Evolutionary conservation across 2,113 vertebrate genomes (phyloP).

Genomic region (Sapayoa aenigma): DNA sequence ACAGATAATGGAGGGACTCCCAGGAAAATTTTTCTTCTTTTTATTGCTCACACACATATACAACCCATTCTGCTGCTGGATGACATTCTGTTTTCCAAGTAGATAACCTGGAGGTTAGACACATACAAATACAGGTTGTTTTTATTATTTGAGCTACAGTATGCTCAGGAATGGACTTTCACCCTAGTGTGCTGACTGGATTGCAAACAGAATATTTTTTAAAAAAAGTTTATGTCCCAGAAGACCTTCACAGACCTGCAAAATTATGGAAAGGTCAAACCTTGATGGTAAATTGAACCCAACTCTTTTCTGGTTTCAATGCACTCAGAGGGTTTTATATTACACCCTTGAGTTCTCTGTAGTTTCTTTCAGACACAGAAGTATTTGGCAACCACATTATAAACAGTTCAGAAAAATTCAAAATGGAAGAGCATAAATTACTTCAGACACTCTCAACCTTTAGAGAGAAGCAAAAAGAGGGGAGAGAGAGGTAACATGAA

Average conservation of each 20-base stretch:
- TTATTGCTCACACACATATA: not conserved
- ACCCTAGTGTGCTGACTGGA: not conserved
- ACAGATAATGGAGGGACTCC: not conserved
- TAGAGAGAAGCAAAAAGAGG: not conserved
- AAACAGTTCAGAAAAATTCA: slow-evolving; percentile 23
- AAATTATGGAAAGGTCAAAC: slow-evolving; percentile 19
- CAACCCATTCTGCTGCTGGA: not conserved
- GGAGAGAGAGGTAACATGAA: not conserved
- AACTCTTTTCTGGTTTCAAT: not conserved
- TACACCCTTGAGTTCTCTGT: slow-evolving; percentile 22
- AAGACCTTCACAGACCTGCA: not conserved
- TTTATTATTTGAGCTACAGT: slow-evolving; percentile 7
- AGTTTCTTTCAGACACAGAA: slow-evolving; percentile 17
- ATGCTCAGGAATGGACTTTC: not conserved
- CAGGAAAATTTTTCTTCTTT: not conserved
- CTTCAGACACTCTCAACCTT: slow-evolving; percentile 24
- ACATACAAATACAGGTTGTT: not conserved
- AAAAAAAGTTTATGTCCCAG: not conserved
- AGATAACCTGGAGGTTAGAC: slow-evolving; percentile 26
- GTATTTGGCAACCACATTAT: slow-evolving; percentile 10
- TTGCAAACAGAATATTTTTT: not conserved
- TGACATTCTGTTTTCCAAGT: slow-evolving; percentile 16
- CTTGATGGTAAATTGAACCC: not conserved
- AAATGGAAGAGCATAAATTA: slow-evolving; percentile 3
- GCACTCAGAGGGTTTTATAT: not conserved